Conservation (phyloP, 2,797 vertebrate species). For the Crypturellus tataupa region DNA sequence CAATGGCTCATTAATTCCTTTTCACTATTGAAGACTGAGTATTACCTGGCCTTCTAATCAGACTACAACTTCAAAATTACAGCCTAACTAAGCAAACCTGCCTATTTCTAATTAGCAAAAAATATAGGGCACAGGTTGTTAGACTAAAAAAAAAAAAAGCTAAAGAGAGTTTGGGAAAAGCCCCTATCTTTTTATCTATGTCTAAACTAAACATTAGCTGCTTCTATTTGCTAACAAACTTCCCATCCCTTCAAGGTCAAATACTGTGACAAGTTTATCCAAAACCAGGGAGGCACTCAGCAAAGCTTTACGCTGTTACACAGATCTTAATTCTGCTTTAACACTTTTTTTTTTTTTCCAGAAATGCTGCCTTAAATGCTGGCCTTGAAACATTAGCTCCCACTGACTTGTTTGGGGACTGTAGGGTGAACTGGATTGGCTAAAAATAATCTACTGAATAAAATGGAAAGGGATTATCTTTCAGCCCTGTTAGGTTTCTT, state of each 20-base stretch:
- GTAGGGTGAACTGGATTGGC: background rate
- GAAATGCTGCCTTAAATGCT: background rate
- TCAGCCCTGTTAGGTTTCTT: background rate
- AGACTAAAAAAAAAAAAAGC: background rate
- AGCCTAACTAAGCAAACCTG: background rate
- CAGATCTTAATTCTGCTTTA: background rate
- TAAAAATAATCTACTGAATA: background rate
- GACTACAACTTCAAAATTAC: background rate
- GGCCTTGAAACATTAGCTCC: background rate
- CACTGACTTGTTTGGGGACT: background rate
- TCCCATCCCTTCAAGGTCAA: background rate
- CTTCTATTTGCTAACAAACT: background rate
- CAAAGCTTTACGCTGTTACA: background rate
- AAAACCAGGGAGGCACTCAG: background rate
- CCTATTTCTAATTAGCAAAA: background rate
- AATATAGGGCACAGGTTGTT: accelerated
- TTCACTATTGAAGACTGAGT: background rate
- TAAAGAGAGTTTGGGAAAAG: background rate
- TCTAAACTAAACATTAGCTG: background rate
- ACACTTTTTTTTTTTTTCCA: background rate
- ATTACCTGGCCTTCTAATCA: background rate
- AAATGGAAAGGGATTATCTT: background rate
- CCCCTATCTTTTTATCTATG: background rate
- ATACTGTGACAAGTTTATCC: background rate
- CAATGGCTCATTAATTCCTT: background rate